Base-by-base conservation (phyloP, 92 coral and sea anemone species). In the Nematostella vectensis region DNA sequence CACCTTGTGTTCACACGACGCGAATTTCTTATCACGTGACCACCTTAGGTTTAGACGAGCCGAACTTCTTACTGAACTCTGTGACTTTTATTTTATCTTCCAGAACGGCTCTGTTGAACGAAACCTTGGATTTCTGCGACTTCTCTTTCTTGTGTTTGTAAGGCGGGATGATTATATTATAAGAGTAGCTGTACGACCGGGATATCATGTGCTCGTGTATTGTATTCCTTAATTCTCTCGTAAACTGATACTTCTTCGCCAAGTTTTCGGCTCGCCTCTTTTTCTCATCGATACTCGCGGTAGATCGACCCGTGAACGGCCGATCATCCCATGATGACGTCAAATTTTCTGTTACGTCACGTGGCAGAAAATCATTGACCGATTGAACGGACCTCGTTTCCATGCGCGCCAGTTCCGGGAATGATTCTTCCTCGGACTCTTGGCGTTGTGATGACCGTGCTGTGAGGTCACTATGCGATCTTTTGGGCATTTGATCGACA, bases 201-300 rank as follows among this genome's bases (percentile, higher is more conserved):
- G 95, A 72, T 10, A 89, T 89, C 97, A 89, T 89, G 28, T 89
- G 97, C 24, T 87, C 79, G 18, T 81, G 97, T 3, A 76, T 83
- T 1, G 71, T 62, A 54, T 89, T 89, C 44, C 97, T 55, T 8
- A 89, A 69, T 43, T 89, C 97, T 6, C 97, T 78, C 8, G 91
- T 89, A 67, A 86, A 69, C 43, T 79, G 84, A 58, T 89, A 89
- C 54, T 89, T 86, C 24, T 68, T 71, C 13, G 85, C 81, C 20
- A 89, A 64, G 29, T 83, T 83, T 36, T 89, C 84, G 11, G 89
- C 97, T 64, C 57, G 83, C 15, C 39, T 40, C 48, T 59, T 74
- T 58, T 89, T 85, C 15, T 80, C 86, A 30, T 61, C 77, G 31
- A 77, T 43, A 45, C 62, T 58, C 39, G 79, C 63, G 1, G 65